Base-by-base conservation (phyloP, 2,888 invertebrate species). In the Rhabditoides inermis region DNA sequence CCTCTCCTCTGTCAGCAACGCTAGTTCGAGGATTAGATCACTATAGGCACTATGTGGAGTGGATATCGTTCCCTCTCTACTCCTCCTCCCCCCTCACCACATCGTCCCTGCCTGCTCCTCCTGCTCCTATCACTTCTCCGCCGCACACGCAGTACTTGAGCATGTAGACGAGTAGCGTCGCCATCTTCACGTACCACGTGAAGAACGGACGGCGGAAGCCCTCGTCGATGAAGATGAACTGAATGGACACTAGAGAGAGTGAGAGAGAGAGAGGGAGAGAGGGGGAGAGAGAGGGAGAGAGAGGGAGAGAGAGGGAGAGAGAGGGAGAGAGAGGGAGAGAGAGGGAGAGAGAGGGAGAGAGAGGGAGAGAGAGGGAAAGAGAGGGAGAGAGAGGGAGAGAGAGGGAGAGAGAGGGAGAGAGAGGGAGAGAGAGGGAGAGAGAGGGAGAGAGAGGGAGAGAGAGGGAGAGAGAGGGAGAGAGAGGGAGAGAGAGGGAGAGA, bases 121-220 rank as follows among this genome's bases (percentile, higher is more conserved):
- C n/a, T n/a, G n/a, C n/a, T n/a, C n/a, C n/a, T n/a, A n/a, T n/a
- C n/a, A n/a, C n/a, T n/a, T n/a, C n/a, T n/a, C n/a, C n/a, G n/a
- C n/a, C n/a, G n/a, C n/a, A n/a, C n/a, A n/a, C n/a, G n/a, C n/a
- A 25, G 46, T 63, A 85, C 40, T 91, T 87, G 70, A 90, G 78
- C 65, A 95, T 82, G 79, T 94, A 95, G 60, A 94, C 81, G 55
- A 88, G 85, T 73, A 95, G 88, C 84, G 94, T 84, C 35, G 89
- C 90, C 53, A 90, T 90, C 79, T 92, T 90, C 57, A 91, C 82
- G 79, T 94, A 95, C 22, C 92, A 90, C 72, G 87, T 87, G 79
- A 95, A 89, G 80, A 92, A 94, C 46, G 95, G 94, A 76, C 92
- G 89, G 75, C 89, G 85, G 76, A 86, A 88, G 56, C 87, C 83